Conservation (phyloP, 1,140 invertebrate species). For the Drosophila lini region DNA sequence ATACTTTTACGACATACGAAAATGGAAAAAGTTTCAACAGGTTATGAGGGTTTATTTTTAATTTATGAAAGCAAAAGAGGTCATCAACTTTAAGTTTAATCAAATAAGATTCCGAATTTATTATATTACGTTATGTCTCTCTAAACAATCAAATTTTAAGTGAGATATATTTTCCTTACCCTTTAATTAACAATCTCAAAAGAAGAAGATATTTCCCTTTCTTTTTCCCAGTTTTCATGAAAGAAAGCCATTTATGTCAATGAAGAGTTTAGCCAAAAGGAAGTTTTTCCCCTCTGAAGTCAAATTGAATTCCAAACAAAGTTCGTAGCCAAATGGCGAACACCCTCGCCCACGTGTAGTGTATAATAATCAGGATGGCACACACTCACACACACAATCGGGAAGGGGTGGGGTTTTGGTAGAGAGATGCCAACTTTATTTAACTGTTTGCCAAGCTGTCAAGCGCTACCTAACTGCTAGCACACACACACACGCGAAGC, state of each 20-base stretch:
- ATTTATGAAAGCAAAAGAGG: not conserved
- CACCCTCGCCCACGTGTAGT: slow-evolving; percentile 19
- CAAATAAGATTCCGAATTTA: not conserved
- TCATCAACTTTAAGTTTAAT: not conserved
- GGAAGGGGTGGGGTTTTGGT: slow-evolving; percentile 1
- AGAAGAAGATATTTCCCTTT: not conserved
- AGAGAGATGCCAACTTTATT: slow-evolving; percentile 71
- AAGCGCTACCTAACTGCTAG: slow-evolving; percentile 76
- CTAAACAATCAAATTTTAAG: no score
- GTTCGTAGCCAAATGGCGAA: slow-evolving; percentile 15
- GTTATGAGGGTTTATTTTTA: not conserved
- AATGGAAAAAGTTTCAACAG: not conserved
- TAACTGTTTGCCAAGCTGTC: slow-evolving; percentile 81
- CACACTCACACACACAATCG: slow-evolving; percentile 2
- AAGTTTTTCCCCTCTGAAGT: slow-evolving; percentile 5
- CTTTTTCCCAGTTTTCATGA: no score
- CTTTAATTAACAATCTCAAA: not conserved
- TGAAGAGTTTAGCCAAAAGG: not conserved
- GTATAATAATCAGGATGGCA: slow-evolving; percentile 53
- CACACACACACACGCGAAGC: slow-evolving; percentile 35
- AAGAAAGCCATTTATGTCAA: slow-evolving; percentile 10
- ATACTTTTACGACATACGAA: not conserved
- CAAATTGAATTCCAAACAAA: slow-evolving; percentile 25
- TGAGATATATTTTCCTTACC: not conserved
- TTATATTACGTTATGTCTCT: not conserved